Evolutionary conservation across 2,113 vertebrate species (phyloP).

Genomic region (Strix aluco): DNA sequence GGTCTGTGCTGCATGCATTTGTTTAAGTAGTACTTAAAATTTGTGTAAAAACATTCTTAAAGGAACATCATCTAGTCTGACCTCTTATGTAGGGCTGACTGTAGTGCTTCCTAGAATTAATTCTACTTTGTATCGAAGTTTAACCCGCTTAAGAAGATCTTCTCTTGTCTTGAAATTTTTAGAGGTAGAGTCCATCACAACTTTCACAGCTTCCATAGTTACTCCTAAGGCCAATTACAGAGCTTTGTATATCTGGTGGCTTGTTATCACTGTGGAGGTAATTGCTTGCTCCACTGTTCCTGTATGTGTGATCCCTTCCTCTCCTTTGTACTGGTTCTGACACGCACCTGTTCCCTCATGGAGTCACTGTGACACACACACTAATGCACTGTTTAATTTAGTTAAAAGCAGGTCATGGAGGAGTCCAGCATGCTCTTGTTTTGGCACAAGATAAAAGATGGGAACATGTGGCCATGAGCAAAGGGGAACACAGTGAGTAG

Average conservation of each 20-base stretch:
- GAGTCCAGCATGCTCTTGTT: background rate
- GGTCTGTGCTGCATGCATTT: background rate
- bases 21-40: background rate
- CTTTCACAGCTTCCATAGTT: background rate
- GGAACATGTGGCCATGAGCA: background rate
- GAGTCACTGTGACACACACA: background rate
- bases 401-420: background rate
- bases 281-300: background rate
- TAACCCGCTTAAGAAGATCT: background rate
- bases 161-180: background rate
- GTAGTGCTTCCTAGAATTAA: background rate
- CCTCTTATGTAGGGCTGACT: background rate
- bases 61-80: background rate
- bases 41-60: background rate
- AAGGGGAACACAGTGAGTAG: background rate
- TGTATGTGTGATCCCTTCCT: background rate
- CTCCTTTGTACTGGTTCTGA: background rate
- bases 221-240: background rate
- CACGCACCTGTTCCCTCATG: background rate
- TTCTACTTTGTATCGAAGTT: background rate
- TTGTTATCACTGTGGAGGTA: background rate
- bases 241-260: background rate
- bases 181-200: background rate
- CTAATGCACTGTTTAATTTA: background rate
- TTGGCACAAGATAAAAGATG: background rate